Evolutionary conservation across 2,797 vertebrate genomes (phyloP).

Genomic region (Aphelocoma californica): DNA sequence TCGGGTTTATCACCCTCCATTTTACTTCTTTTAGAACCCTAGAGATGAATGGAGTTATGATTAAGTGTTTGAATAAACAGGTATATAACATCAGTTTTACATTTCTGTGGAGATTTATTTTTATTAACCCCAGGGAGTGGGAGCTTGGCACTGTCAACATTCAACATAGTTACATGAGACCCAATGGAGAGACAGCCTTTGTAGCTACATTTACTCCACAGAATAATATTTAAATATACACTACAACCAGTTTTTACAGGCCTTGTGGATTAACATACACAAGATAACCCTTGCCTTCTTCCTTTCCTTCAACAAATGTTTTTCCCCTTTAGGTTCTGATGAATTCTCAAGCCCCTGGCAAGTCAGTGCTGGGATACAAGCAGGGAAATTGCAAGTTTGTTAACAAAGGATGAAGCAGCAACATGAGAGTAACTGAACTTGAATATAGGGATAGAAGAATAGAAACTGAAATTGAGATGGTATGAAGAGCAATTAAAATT

Average conservation of each 20-base stretch:
- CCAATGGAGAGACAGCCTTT: neutral
- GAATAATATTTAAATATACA: slow-evolving; percentile 11
- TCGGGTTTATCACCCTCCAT: slow-evolving; percentile 75
- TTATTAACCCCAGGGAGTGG: neutral
- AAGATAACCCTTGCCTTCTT: neutral
- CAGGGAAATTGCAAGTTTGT: neutral
- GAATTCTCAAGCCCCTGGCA: neutral
- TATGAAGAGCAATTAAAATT: neutral
- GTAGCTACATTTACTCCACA: neutral
- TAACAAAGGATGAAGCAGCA: neutral
- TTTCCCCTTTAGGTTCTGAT: neutral
- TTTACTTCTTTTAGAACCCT: slow-evolving; percentile 74
- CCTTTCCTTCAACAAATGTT: neutral
- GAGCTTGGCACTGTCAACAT: neutral
- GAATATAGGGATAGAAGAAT: neutral
- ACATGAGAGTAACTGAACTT: neutral
- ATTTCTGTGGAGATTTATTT: neutral
- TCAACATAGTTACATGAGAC: neutral
- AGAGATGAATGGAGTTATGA: slow-evolving; percentile 12
- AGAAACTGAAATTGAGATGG: neutral
- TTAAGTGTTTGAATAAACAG: slow-evolving; percentile 11
- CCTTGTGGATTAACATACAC: neutral
- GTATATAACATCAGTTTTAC: neutral
- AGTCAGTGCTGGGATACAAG: neutral
- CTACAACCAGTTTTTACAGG: slow-evolving; percentile 41